Base-by-base conservation (phyloP, 2,797 vertebrate genomes). In the Lagocephalus sceleratus region DNA sequence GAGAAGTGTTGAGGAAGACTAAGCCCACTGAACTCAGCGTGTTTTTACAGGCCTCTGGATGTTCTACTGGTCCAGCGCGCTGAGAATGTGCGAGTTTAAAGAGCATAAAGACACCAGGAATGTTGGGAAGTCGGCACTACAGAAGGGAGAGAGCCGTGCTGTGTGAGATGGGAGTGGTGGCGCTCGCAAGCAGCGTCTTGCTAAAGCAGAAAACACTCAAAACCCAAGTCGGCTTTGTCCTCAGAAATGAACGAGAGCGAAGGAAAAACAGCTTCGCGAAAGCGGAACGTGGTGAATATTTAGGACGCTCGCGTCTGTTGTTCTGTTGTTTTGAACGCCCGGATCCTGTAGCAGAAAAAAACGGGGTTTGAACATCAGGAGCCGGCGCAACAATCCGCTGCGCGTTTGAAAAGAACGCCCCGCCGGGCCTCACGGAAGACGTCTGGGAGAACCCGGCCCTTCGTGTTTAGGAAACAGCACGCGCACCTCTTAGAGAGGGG, bases 11-110 rank as follows among this genome's bases (percentile, higher is more conserved):
- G 72, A 71, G 72, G 68, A 76, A 60, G 16, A 29, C 58, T 61
- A 52, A 75, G 66, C 63, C 65, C 20, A 64, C 26, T 63, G 66
- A 79, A 64, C 72, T 49, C 47, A 0, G 66, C 25, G 1, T 83
- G 82, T 84, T 85, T 77, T 81, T 50, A 78, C 69, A 84, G 77
- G 57, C 70, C 63, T 65, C 69, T 66, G 69, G 75, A 65, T 41
- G 63, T 55, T 49, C 69, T 21, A 51, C 66, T 60, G 79, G 61
- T 84, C 79, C 70, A 63, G 47, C 52, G 73, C 46, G 15, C 57
- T 0, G n/a, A 72, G 76, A 75, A 78, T 72, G 74, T 63, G 54
- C 2, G 57, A 49, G 74, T 71, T 76, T 71, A 58, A 73, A 69
- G 44, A 74, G 65, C 64, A 72, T 39, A 51, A 61, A 73, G 80